Evolutionary conservation across 2,113 vertebrate genomes (phyloP), one percentile per base, ranked within the genome.

Genomic region (Eurystomus gularis): DNA sequence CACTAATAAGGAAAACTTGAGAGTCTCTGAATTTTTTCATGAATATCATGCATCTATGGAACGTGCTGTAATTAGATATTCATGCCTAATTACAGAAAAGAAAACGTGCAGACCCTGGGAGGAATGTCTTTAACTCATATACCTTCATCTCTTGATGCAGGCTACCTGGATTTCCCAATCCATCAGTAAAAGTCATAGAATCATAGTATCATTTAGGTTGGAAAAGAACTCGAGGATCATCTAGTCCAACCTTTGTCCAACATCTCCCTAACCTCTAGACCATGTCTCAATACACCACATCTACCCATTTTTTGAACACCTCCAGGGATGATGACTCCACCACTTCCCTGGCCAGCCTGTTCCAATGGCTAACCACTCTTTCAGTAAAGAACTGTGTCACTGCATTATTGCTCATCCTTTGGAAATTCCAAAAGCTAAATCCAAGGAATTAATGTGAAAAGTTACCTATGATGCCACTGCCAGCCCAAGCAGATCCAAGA

Each of bases 361-460:
- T n/a, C n/a, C n/a, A n/a, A n/a, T n/a, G n/a, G n/a, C n/a, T n/a
- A n/a, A n/a, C n/a, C n/a, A n/a, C n/a, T n/a, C n/a, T n/a, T n/a
- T n/a, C n/a, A n/a, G n/a, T n/a, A n/a, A n/a, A n/a, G n/a, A n/a
- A n/a, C n/a, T n/a, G n/a, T 33, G 0, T 77, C 76, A 71, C 51
- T 86, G 90, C 75, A 57, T 73, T 91, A 69, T 84, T 93, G 76
- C 42, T 86, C 62, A 95, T 40, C 16, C 17, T 91, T 84, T 84
- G 58, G 61, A 93, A 96, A 39, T 71, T 92, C 51, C 62, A 80
- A 79, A 84, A 37, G 25, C 33, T 95, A 72, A 94, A 62, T 92
- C 57, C 57, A 80, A 88, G 58, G 48, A 94, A 66, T 86, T 84
- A 80, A 86, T 54, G 31, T 82, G 73, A 93, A 93, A 65, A 21